Percentiles rank a stretch among this genome's conserved stretches.
These are phyloP conservation scores for Dendrolimus houi DNA, from an alignment of 2,888 invertebrate species.

Conservation along the genomic window DNA sequence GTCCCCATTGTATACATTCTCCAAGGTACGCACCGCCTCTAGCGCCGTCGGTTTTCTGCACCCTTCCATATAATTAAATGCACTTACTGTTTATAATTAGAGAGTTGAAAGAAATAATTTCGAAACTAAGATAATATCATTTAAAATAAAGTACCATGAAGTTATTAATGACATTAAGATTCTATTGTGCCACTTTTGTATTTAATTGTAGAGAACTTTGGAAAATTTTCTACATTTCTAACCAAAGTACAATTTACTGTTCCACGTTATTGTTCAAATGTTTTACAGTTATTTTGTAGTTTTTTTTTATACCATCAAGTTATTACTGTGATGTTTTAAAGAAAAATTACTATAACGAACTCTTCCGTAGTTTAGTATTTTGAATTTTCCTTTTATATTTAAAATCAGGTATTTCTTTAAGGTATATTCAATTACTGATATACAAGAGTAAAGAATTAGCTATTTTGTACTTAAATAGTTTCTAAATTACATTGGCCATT, in stretches of 20 bases:
- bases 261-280: no score
- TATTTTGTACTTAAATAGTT: no score
- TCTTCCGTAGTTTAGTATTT: no score
- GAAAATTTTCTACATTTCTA: background rate
- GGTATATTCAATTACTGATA: no score
- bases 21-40: slow-evolving; percentile 20
- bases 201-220: background rate
- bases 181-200: slow-evolving; percentile 12
- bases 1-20: slow-evolving; percentile 19
- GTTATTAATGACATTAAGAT: slow-evolving; percentile 31
- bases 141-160: slow-evolving; percentile 40
- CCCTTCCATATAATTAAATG: slow-evolving; percentile 62
- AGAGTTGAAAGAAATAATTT: slow-evolving; percentile 50
- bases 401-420: no score
- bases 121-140: slow-evolving; percentile 50
- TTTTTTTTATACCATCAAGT: no score
- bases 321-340: no score
- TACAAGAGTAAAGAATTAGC: no score
- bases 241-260: background rate
- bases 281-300: no score
- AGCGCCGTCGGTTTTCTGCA: slow-evolving; percentile 45
- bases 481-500: no score
- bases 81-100: slow-evolving; percentile 51
- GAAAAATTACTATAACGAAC: no score
- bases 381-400: no score